These are phyloP conservation scores for Hoplias malabaricus DNA, from an alignment of 2,113 vertebrate genomes.

Conservation along the genomic window DNA sequence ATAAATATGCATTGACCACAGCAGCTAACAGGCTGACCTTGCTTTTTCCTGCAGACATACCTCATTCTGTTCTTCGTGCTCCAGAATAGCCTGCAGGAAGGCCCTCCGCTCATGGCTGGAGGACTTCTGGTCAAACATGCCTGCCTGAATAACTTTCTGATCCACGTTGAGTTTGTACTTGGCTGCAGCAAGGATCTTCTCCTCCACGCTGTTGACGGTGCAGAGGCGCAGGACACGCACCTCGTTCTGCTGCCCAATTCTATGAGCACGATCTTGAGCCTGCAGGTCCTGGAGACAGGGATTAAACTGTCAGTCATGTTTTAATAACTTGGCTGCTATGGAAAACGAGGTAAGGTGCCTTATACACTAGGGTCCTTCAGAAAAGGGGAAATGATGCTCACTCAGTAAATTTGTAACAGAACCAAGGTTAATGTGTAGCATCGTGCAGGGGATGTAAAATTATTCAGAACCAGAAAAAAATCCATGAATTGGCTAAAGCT, in stretches of 20 bases:
- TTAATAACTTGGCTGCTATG: neutral
- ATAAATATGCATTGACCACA: neutral
- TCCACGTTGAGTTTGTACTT: constrained; percentile 91
- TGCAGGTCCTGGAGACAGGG: constrained; percentile 79
- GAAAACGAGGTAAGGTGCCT: neutral
- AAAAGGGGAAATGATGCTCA: neutral
- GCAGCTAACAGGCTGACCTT: neutral
- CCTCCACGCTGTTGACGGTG: constrained; percentile 89
- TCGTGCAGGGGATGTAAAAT: neutral
- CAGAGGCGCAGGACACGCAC: constrained; percentile 85
- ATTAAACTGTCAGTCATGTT: constrained; percentile 9
- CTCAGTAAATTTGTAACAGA: neutral
- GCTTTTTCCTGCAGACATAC: constrained; percentile 56
- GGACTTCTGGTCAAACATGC: constrained; percentile 92
- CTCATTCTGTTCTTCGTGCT: constrained; percentile 89
- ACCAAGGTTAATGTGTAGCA: neutral
- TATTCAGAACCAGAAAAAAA: neutral
- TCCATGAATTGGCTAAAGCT: neutral
- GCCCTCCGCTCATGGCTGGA: constrained; percentile 86
- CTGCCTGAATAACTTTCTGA: constrained; percentile 89
- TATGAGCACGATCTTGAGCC: constrained; percentile 85
- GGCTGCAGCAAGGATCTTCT: constrained; percentile 87
- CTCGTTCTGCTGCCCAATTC: constrained; percentile 88
- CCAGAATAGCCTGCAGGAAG: constrained; percentile 86
- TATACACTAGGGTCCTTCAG: neutral